Conservation (phyloP, 2,888 invertebrate genomes). For the Cryptocephalus primarius region DNA sequence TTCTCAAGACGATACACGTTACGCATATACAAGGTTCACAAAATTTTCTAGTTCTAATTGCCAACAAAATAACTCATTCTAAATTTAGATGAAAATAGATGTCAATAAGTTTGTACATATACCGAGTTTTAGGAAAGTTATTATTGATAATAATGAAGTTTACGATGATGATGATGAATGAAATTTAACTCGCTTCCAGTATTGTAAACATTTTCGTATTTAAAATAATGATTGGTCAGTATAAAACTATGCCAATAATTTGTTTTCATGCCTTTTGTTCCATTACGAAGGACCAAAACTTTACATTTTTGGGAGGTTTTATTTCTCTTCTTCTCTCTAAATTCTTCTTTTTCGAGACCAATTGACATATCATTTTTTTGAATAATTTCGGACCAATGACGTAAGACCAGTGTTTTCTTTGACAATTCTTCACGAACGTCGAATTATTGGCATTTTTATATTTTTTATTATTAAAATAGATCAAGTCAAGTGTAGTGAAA, state of each 20-base stretch:
- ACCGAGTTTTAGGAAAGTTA: conserved; percentile 9
- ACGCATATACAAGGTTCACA: conserved; percentile 28
- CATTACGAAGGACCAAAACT: no score
- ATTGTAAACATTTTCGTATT: conserved; percentile 23
- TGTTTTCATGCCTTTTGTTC: conserved; percentile 7
- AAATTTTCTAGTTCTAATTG: conserved; percentile 27
- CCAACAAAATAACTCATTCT: conserved; percentile 32
- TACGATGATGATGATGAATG: conserved; percentile 6
- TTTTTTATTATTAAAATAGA: conserved; percentile 24
- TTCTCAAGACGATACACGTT: background rate
- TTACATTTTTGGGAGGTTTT: no score
- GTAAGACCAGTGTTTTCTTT: conserved; percentile 4
- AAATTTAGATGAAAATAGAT: conserved; percentile 30
- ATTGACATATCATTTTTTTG: conserved; percentile 13
- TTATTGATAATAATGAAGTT: conserved; percentile 6
- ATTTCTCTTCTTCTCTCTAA: background rate
- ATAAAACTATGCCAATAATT: conserved; percentile 36
- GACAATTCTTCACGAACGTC: conserved; percentile 7
- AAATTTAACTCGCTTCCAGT: conserved; percentile 17
- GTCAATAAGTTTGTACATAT: conserved; percentile 29
- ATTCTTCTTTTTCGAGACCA: background rate
- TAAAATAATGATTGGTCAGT: conserved; percentile 16
- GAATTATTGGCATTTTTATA: conserved; percentile 36
- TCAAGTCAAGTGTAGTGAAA: conserved; percentile 28
- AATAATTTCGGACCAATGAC: conserved; percentile 12